Conservation (phyloP, 2,113 vertebrate genomes). For the Labeo catla region DNA sequence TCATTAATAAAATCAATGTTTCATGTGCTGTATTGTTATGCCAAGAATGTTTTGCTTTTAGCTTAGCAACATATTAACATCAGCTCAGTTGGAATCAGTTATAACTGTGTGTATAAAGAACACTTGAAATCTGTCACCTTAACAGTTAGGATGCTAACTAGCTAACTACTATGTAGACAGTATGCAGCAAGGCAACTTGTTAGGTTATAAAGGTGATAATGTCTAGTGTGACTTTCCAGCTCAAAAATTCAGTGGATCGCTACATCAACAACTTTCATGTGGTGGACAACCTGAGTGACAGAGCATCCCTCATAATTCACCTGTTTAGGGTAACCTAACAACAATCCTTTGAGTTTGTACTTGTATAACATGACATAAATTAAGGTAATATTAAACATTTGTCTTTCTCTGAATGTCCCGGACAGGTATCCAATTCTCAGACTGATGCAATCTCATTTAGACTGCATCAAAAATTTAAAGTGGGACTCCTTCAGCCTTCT, state of each 20-base stretch:
- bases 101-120: neutral
- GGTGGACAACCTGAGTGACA: constrained; percentile 75
- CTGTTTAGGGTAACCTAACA: constrained; percentile 75
- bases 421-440: constrained; percentile 77
- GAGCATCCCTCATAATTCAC: constrained; percentile 80
- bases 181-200: neutral
- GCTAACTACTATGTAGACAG: no score
- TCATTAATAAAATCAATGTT: neutral
- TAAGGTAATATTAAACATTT: neutral
- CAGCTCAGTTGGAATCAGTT: neutral
- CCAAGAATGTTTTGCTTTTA: neutral
- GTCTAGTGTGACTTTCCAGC: no score
- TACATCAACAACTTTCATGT: constrained; percentile 78
- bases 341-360: neutral
- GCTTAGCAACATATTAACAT: neutral
- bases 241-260: constrained; percentile 76
- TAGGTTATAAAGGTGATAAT: neutral
- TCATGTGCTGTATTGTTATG: neutral
- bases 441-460: constrained; percentile 75
- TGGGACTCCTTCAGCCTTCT: no score
- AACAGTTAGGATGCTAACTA: no score
- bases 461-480: no score
- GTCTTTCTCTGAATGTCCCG: neutral
- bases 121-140: no score
- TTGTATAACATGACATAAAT: neutral